Percentiles rank a stretch among this genome's conserved stretches.
phyloP scores from a whole-genome alignment of 2,888 invertebrate species.

The Ectemnius continuus region DNA sequence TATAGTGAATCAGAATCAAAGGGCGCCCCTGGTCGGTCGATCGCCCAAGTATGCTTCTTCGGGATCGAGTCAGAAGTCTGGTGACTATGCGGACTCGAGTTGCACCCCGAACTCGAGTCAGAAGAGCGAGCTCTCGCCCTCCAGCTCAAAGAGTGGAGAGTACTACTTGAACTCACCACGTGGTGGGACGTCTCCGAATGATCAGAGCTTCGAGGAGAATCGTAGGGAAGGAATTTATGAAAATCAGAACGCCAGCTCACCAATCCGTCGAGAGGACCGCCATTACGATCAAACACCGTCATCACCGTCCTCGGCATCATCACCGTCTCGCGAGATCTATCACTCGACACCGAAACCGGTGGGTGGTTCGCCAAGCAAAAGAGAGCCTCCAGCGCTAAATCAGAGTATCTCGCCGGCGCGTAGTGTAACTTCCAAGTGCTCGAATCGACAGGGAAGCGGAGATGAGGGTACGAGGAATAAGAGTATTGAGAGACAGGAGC shows the following conservation, averaged over 20 bases:
- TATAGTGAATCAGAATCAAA: slow-evolving; percentile 64
- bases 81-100: slow-evolving; percentile 73
- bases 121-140: slow-evolving; percentile 73
- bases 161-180: slow-evolving; percentile 70
- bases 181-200: slow-evolving; percentile 63
- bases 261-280: slow-evolving; percentile 53
- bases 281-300: slow-evolving; percentile 66
- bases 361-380: slow-evolving; percentile 20
- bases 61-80: slow-evolving; percentile 72
- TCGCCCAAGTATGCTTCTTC: slow-evolving; percentile 69
- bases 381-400: neutral
- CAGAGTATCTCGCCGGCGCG: slow-evolving; percentile 13
- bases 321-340: slow-evolving; percentile 44
- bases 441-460: neutral
- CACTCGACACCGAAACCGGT: slow-evolving; percentile 1
- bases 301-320: slow-evolving; percentile 35
- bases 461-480: neutral
- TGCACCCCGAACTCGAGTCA: slow-evolving; percentile 75
- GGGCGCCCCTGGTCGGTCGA: slow-evolving; percentile 57
- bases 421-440: neutral
- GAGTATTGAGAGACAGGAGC: neutral
- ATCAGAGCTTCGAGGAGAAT: slow-evolving; percentile 39
- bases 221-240: slow-evolving; percentile 63
- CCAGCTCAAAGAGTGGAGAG: slow-evolving; percentile 74
- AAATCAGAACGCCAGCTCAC: slow-evolving; percentile 40